Evolutionary conservation across 2,888 invertebrate genomes (phyloP).

Genomic region (Thysanoteuthis rhombus): DNA sequence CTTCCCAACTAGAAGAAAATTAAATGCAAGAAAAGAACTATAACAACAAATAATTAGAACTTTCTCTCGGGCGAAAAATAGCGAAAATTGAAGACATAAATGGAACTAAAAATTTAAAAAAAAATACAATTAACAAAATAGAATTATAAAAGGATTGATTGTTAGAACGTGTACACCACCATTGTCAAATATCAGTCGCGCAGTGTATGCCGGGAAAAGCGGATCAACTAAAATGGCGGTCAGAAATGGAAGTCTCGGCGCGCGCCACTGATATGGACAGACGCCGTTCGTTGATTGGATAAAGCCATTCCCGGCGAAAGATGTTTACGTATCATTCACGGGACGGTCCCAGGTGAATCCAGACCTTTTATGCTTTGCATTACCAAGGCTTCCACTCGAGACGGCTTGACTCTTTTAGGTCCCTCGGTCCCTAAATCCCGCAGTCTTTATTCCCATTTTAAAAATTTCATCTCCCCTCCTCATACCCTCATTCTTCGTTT

Average conservation of each 20-base stretch:
- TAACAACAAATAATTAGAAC: too few relatives aligned
- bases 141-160: neutral
- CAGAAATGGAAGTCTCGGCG: neutral
- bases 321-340: neutral
- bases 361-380: neutral
- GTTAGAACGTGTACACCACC: neutral
- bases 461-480: neutral
- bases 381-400: neutral
- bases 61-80: too few relatives aligned
- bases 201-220: neutral
- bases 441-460: neutral
- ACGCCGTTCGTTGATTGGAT: neutral
- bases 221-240: neutral
- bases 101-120: too few relatives aligned
- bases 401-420: neutral
- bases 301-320: neutral
- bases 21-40: too few relatives aligned
- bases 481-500: neutral
- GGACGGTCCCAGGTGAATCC: neutral
- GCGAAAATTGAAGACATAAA: too few relatives aligned
- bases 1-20: too few relatives aligned
- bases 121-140: too few relatives aligned
- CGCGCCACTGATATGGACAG: constrained; percentile 1
- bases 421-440: neutral
- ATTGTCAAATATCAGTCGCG: neutral